Percentiles rank a stretch among this genome's conserved stretches.
phyloP scores from a whole-genome alignment of 1,140 invertebrate genomes.

The Carcinoscorpius rotundicauda region DNA sequence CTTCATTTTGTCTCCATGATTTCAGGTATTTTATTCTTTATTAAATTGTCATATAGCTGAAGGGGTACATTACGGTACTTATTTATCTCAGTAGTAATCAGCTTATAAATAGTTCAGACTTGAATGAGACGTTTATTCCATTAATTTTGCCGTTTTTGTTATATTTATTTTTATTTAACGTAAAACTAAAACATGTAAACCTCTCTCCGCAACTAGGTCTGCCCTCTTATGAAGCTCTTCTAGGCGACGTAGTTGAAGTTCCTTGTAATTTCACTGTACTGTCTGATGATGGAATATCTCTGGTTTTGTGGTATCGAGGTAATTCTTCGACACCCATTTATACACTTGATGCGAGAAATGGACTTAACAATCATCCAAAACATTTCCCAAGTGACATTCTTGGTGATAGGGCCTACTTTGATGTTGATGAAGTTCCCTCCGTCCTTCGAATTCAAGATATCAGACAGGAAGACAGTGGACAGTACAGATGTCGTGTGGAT shows the following conservation, averaged over 20 bases:
- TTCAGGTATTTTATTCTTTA: too few species aligned
- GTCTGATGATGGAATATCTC: constrained; percentile 67
- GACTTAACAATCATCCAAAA: constrained; percentile 13
- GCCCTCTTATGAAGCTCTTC: constrained; percentile 3
- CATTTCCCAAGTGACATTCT: constrained; percentile 20
- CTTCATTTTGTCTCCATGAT: too few species aligned
- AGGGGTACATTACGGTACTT: too few species aligned
- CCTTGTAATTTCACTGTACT: constrained; percentile 66
- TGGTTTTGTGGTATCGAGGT: constrained; percentile 81
- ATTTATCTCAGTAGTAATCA: too few species aligned
- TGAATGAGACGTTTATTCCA: too few species aligned
- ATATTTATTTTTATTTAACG: too few species aligned
- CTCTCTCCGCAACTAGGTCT: too few species aligned
- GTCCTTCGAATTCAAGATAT: constrained; percentile 58
- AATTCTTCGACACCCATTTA: constrained; percentile 69
- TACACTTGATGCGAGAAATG: constrained; percentile 22
- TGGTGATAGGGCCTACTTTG: constrained; percentile 15
- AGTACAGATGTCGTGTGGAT: constrained; percentile 73
- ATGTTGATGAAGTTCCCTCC: constrained; percentile 37
- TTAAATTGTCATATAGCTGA: too few species aligned
- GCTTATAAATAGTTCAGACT: too few species aligned
- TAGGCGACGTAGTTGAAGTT: constrained; percentile 29
- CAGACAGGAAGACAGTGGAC: constrained; percentile 64
- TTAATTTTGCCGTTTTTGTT: too few species aligned
- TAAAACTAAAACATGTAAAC: too few species aligned